These are phyloP conservation scores for Nerophis lumbriciformis DNA, from an alignment of 2,113 vertebrate genomes.

Conservation along the genomic window DNA sequence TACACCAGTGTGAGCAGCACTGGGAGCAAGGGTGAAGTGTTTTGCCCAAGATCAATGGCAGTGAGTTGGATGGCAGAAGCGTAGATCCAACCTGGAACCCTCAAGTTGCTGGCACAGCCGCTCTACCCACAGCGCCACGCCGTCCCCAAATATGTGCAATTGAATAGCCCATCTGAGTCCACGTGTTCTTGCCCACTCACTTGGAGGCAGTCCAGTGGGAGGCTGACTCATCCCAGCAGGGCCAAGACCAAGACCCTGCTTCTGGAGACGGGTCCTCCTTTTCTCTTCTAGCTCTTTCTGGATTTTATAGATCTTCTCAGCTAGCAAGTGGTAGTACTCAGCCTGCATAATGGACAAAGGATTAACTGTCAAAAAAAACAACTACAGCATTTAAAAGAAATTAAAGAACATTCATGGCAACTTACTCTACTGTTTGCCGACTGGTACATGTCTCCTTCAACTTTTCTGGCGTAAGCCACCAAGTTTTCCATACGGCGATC, in stretches of 20 bases:
- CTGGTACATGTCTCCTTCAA: slow-evolving; percentile 98
- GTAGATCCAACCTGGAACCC: too few species aligned
- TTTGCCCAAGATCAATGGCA: too few species aligned
- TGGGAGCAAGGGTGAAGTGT: too few species aligned
- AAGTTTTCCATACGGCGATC: slow-evolving; percentile 97
- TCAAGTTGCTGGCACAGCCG: too few species aligned
- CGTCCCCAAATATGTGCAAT: neutral
- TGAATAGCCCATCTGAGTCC: slow-evolving; percentile 1
- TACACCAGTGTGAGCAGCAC: too few species aligned
- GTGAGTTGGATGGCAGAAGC: too few species aligned
- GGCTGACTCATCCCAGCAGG: slow-evolving; percentile 65
- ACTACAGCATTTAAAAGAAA: neutral
- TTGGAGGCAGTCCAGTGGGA: slow-evolving; percentile 77
- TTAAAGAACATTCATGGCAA: neutral
- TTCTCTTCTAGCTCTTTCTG: slow-evolving; percentile 97
- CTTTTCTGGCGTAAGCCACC: slow-evolving; percentile 94
- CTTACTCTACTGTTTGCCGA: slow-evolving; percentile 92
- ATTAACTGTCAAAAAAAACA: neutral
- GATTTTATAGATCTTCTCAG: slow-evolving; percentile 97
- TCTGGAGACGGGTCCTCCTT: slow-evolving; percentile 88
- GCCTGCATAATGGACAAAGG: slow-evolving; percentile 66
- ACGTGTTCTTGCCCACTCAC: slow-evolving; percentile 70
- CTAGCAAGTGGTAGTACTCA: slow-evolving; percentile 93
- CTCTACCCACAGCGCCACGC: too few species aligned
- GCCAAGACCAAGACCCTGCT: slow-evolving; percentile 83